A percentile compares a stretch with the other conserved stretches of the same genome.
These are phyloP conservation scores for Australoheros scitulus DNA, from an alignment of 2,113 vertebrate genomes.

Conservation along the genomic window DNA sequence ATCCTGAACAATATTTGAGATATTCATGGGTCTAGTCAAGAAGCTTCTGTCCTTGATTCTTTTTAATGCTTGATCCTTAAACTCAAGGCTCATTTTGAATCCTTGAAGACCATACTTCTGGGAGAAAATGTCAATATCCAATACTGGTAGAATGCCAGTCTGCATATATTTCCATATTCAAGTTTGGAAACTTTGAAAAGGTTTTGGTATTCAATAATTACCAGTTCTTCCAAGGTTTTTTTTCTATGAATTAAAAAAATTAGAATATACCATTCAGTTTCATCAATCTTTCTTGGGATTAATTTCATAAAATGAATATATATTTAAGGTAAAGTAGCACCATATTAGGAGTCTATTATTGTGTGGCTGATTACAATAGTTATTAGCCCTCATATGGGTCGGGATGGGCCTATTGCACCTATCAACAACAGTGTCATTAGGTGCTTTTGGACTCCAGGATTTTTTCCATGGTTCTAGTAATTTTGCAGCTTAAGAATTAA, in stretches of 20 bases:
- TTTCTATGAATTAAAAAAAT: not conserved
- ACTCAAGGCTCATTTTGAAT: not conserved
- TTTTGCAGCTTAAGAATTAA: not conserved
- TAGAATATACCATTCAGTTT: not conserved
- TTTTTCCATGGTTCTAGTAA: not conserved
- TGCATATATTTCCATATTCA: not conserved
- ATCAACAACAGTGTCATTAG: not conserved
- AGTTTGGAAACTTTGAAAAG: not conserved
- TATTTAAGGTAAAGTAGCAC: not conserved
- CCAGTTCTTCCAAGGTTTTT: not conserved
- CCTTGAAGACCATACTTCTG: not conserved
- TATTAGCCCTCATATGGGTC: not conserved
- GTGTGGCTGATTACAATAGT: constrained; percentile 6
- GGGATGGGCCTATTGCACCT: not conserved
- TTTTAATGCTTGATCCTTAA: not conserved
- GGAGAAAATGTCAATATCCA: not conserved
- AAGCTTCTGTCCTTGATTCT: not conserved
- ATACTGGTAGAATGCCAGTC: not conserved
- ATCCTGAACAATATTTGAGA: not conserved
- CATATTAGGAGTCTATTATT: not conserved
- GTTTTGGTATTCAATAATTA: not conserved
- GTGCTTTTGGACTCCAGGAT: not conserved
- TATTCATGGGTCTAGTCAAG: not conserved
- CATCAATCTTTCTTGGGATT: not conserved
- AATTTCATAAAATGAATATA: not conserved